A percentile compares a stretch with the other conserved stretches of the same genome.
Conservation (phyloP, 2,888 invertebrate species). For the Monopis laevigella region DNA sequence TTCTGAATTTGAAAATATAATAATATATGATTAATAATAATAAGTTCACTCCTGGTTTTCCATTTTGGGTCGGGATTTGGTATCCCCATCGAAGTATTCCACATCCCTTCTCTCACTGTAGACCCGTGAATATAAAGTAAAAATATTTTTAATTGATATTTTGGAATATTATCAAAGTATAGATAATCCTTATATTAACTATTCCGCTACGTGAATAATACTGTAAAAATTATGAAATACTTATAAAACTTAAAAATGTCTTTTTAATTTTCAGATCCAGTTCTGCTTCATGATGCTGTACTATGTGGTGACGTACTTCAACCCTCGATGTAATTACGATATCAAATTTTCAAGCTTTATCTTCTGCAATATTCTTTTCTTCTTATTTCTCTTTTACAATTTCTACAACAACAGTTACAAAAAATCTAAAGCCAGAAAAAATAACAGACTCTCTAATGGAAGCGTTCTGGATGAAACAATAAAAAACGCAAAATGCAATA, state of each 20-base stretch:
- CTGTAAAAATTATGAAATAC: no score
- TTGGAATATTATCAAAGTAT: no score
- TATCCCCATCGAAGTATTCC: no score
- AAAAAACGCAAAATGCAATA: not conserved
- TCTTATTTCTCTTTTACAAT: conserved; percentile 72
- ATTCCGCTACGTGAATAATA: no score
- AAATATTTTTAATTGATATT: no score
- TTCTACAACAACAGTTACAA: conserved; percentile 71
- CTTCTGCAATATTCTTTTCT: conserved; percentile 66
- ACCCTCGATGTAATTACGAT: conserved; percentile 69
- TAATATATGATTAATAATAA: no score
- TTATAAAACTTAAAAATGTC: not conserved
- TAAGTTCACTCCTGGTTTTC: no score
- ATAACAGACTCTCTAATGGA: not conserved
- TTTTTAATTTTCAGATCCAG: conserved; percentile 61
- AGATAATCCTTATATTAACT: no score
- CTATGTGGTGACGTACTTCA: conserved; percentile 61
- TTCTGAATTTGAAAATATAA: no score
- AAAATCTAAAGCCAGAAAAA: conserved; percentile 13
- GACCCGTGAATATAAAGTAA: no score
- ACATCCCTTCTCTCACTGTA: no score
- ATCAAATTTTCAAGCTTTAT: conserved; percentile 63
- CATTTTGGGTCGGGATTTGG: no score
- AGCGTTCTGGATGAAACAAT: not conserved
- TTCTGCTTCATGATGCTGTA: conserved; percentile 74